These are phyloP conservation scores for Zosterops pallidus DNA, from an alignment of 2,113 vertebrate genomes.

Conservation along the genomic window DNA sequence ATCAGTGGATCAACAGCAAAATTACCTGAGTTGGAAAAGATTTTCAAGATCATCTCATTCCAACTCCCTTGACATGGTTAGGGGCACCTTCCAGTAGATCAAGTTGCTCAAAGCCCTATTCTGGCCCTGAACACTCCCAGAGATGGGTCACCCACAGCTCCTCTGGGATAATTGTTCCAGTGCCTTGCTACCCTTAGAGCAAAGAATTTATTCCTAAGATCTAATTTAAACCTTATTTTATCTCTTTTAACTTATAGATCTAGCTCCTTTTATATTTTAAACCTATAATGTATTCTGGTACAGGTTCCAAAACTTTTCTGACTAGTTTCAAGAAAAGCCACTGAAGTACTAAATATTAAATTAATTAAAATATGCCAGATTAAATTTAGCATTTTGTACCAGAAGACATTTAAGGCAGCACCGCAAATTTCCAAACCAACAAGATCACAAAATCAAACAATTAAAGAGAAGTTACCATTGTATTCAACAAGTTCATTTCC, in stretches of 20 bases:
- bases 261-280: background rate
- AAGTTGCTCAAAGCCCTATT: background rate
- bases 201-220: background rate
- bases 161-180: background rate
- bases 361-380: background rate
- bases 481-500: background rate
- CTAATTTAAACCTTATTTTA: background rate
- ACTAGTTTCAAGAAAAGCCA: background rate
- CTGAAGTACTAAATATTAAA: background rate
- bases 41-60: background rate
- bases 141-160: background rate
- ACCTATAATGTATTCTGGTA: background rate
- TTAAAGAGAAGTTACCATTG: background rate
- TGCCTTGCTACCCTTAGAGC: background rate
- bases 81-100: background rate
- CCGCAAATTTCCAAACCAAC: background rate
- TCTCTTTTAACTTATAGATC: background rate
- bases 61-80: background rate
- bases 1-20: background rate
- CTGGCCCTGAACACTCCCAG: background rate
- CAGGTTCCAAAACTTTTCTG: background rate
- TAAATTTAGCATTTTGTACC: background rate
- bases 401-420: background rate
- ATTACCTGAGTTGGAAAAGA: background rate
- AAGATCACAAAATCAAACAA: background rate